Conservation (phyloP, 2,113 vertebrate genomes). For the Sceloporus undulatus region DNA sequence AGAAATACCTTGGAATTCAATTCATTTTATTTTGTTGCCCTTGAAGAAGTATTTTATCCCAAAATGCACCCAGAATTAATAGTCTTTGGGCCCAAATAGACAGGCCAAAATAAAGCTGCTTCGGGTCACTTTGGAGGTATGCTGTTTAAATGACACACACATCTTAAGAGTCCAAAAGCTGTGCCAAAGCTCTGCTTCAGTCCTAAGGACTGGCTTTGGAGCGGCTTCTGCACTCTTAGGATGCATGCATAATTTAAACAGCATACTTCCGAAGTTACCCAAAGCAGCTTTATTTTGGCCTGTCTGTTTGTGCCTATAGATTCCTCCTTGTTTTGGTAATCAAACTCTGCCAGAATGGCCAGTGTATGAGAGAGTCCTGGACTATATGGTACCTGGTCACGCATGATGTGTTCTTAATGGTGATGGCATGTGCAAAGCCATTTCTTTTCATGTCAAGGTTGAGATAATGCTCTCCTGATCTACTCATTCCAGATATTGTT, state of each 20-base stretch:
- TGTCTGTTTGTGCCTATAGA: too few relatives aligned
- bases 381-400: neutral
- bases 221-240: too few relatives aligned
- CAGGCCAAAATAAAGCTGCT: too few relatives aligned
- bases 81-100: too few relatives aligned
- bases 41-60: neutral
- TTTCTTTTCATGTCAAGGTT: conserved; percentile 19
- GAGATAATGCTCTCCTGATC: neutral
- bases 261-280: too few relatives aligned
- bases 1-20: neutral
- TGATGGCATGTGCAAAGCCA: neutral
- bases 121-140: too few relatives aligned
- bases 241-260: too few relatives aligned
- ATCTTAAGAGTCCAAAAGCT: too few relatives aligned
- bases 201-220: too few relatives aligned
- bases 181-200: too few relatives aligned
- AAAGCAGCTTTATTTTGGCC: neutral
- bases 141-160: too few relatives aligned
- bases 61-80: too few relatives aligned
- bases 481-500: conserved; percentile 12
- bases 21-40: neutral
- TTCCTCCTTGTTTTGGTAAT: neutral
- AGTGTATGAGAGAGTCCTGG: neutral
- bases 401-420: neutral
- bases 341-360: neutral